Conservation (phyloP, 2,888 invertebrate species). For the Drosophila parthenogenetica region DNA sequence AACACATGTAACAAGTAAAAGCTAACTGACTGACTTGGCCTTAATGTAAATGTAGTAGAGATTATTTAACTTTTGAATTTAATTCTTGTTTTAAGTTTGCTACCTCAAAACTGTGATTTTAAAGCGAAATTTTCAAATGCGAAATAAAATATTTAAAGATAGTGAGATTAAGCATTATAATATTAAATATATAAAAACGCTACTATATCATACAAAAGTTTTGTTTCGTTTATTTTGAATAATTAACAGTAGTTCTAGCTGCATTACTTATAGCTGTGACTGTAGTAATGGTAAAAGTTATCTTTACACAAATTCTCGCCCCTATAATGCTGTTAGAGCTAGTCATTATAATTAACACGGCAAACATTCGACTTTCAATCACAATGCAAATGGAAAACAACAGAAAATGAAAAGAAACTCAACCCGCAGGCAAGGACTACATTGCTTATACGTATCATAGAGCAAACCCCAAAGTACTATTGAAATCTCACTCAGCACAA, state of each 20-base stretch:
- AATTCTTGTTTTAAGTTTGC: no score
- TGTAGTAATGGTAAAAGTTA: constrained; percentile 5
- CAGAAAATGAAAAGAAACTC: constrained; percentile 5
- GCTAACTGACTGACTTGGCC: background rate
- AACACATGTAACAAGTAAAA: constrained; percentile 24
- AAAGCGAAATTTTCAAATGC: background rate
- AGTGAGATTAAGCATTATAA: no score
- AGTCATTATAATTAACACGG: constrained; percentile 67
- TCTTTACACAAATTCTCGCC: constrained; percentile 25
- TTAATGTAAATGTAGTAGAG: background rate
- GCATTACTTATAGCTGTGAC: background rate
- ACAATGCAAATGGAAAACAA: constrained; percentile 41
- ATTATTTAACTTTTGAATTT: background rate
- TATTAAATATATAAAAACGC: no score
- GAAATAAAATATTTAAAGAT: no score
- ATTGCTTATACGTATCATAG: constrained; percentile 41
- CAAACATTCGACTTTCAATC: constrained; percentile 54
- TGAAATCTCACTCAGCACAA: constrained; percentile 38
- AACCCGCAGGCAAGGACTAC: constrained; percentile 37
- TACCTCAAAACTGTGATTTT: background rate
- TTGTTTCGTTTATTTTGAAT: background rate
- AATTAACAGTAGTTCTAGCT: background rate
- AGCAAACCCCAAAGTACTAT: constrained; percentile 40
- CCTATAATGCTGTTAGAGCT: constrained; percentile 24
- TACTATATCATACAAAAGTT: no score